Conservation (phyloP, 53 echinoderm and acorn worm genomes). For the Actinopyga echinites region DNA sequence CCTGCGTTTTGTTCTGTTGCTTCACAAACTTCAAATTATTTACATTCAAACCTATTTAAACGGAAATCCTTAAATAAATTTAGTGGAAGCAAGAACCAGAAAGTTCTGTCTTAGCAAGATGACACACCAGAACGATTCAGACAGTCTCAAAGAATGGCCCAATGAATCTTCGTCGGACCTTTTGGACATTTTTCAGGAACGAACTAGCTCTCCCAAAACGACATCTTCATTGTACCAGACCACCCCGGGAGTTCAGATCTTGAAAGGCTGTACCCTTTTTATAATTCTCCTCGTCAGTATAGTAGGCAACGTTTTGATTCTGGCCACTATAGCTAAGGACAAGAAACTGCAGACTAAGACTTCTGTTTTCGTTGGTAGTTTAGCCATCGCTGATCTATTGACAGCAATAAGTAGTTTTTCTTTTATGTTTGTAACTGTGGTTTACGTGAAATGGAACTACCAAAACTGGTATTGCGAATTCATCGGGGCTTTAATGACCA, state of each 20-base stretch:
- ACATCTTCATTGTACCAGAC: background rate
- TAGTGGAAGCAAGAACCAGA: no score
- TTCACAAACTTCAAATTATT: no score
- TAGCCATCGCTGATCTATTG: slow-evolving; percentile 76
- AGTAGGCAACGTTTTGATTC: slow-evolving; percentile 70
- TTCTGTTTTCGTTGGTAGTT: slow-evolving; percentile 73
- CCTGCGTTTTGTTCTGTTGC: no score
- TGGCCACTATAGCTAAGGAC: slow-evolving; percentile 57
- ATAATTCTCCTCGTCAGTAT: slow-evolving; percentile 18
- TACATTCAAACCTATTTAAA: no score
- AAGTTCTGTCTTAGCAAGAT: no score
- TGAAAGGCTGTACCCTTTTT: background rate
- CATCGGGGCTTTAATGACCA: slow-evolving; percentile 43
- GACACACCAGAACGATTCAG: no score
- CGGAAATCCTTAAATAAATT: no score
- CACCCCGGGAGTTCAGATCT: background rate
- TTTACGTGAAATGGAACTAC: slow-evolving; percentile 64
- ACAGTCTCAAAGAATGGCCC: no score
- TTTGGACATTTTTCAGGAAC: background rate
- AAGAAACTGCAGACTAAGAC: slow-evolving; percentile 68
- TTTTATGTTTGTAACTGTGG: slow-evolving; percentile 61
- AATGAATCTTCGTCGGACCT: background rate
- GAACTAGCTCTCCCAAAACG: background rate
- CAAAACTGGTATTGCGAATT: slow-evolving; percentile 58
- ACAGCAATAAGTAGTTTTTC: slow-evolving; percentile 62